These are phyloP conservation scores for Drosophila longiperda DNA, from an alignment of 2,888 invertebrate genomes.

Conservation along the genomic window DNA sequence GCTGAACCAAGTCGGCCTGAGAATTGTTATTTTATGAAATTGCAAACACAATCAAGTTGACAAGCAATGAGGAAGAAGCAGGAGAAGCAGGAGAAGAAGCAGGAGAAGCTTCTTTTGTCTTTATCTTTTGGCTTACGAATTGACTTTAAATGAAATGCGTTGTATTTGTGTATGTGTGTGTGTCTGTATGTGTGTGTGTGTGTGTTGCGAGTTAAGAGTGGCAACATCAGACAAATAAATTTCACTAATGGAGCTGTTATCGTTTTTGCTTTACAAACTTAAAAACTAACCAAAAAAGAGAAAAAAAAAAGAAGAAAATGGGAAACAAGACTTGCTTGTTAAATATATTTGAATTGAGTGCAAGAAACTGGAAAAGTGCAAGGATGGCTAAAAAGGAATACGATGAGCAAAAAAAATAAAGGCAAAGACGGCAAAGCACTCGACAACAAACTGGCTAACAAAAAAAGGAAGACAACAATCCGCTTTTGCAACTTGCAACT, in stretches of 20 bases:
- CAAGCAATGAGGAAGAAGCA: conserved; percentile 25
- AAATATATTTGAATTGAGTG: conserved; percentile 76
- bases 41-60: conserved; percentile 79
- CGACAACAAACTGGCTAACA: conserved; percentile 56
- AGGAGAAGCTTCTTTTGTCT: conserved; percentile 31
- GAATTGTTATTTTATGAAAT: conserved; percentile 80
- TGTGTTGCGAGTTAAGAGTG: conserved; percentile 4
- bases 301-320: conserved; percentile 32
- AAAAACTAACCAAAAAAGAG: conserved; percentile 34
- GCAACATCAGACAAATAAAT: conserved; percentile 73
- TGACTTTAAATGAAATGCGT: conserved; percentile 3
- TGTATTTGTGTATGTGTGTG: neutral
- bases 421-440: conserved; percentile 61
- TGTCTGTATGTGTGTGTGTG: neutral
- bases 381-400: neutral
- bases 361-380: conserved; percentile 52
- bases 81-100: neutral
- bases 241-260: conserved; percentile 79
- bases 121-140: conserved; percentile 26
- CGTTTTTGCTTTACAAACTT: conserved; percentile 52
- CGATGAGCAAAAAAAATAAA: neutral
- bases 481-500: conserved; percentile 55
- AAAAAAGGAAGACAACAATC: conserved; percentile 59
- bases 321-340: conserved; percentile 53
- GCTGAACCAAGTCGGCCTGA: conserved; percentile 12